Percentiles rank a stretch among this genome's conserved stretches.
phyloP scores from a whole-genome alignment of 2,888 invertebrate genomes.

The Xestia sexstrigata region DNA sequence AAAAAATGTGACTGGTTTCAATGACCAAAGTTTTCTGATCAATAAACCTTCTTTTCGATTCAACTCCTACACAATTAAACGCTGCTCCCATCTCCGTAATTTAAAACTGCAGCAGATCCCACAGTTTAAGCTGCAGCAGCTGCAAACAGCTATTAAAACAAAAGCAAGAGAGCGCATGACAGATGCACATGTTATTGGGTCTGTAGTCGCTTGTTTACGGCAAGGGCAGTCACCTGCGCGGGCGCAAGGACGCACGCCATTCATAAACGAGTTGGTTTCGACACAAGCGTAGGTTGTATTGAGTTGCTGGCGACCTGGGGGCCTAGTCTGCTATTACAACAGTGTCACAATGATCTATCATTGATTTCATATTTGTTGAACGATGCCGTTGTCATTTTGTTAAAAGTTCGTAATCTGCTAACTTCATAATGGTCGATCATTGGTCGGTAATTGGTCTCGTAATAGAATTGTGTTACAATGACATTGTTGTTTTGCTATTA shows the following conservation, averaged over 20 bases:
- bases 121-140: slow-evolving; percentile 37
- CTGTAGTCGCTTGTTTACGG: slow-evolving; percentile 62
- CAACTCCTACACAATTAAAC: background rate
- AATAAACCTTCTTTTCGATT: background rate
- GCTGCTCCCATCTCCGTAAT: slow-evolving; percentile 4
- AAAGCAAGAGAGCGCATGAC: slow-evolving; percentile 48
- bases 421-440: too few species aligned
- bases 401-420: too few species aligned
- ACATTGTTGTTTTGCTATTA: too few species aligned
- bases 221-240: slow-evolving; percentile 71
- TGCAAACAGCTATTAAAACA: slow-evolving; percentile 52
- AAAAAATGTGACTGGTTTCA: too few species aligned
- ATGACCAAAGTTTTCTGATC: background rate
- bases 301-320: slow-evolving; percentile 1
- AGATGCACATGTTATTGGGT: slow-evolving; percentile 62
- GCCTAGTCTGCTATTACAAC: too few species aligned
- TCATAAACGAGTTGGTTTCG: slow-evolving; percentile 72
- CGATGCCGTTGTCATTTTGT: too few species aligned
- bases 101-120: slow-evolving; percentile 7
- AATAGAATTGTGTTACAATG: too few species aligned
- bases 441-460: too few species aligned
- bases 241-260: slow-evolving; percentile 77
- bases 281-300: slow-evolving; percentile 29
- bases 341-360: too few species aligned
- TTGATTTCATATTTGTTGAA: too few species aligned